A percentile compares a stretch with the other conserved stretches of the same genome.
phyloP scores from a whole-genome alignment of 2,888 invertebrate genomes.

The Archips crataeganus region DNA sequence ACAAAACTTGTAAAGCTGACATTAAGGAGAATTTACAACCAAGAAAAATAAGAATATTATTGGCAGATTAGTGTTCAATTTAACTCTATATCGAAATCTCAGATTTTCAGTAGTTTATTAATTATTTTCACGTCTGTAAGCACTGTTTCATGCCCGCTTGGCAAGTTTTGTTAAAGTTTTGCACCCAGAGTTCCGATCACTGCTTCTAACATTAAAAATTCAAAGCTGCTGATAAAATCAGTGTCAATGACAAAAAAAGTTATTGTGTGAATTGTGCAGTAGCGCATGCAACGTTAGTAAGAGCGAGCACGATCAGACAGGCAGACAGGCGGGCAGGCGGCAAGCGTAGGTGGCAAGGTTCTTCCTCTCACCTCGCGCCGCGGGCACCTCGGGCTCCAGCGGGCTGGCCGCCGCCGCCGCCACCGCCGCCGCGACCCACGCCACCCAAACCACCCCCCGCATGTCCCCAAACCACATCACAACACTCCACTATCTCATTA shows the following conservation, averaged over 20 bases:
- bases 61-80: no score
- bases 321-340: slow-evolving; percentile 44
- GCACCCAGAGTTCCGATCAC: no score
- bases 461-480: slow-evolving; percentile 85
- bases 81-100: no score
- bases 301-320: slow-evolving; percentile 46
- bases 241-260: slow-evolving; percentile 37
- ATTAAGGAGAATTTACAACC: no score
- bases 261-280: slow-evolving; percentile 41
- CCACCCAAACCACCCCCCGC: slow-evolving; percentile 81
- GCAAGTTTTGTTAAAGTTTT: no score
- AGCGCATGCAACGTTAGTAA: slow-evolving; percentile 63
- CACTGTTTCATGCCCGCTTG: no score
- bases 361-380: slow-evolving; percentile 78
- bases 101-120: no score
- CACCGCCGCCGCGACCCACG: slow-evolving; percentile 74
- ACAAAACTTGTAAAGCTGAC: no score
- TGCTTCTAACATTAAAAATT: slow-evolving; percentile 26
- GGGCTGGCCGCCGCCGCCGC: slow-evolving; percentile 73
- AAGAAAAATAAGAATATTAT: no score
- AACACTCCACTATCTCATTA: slow-evolving; percentile 85
- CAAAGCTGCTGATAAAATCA: slow-evolving; percentile 20
- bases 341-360: slow-evolving; percentile 71
- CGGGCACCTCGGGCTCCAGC: slow-evolving; percentile 73
- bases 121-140: no score